phyloP scores from a whole-genome alignment of 1,140 invertebrate genomes.

The Pseudomyrmex flavicornis region DNA sequence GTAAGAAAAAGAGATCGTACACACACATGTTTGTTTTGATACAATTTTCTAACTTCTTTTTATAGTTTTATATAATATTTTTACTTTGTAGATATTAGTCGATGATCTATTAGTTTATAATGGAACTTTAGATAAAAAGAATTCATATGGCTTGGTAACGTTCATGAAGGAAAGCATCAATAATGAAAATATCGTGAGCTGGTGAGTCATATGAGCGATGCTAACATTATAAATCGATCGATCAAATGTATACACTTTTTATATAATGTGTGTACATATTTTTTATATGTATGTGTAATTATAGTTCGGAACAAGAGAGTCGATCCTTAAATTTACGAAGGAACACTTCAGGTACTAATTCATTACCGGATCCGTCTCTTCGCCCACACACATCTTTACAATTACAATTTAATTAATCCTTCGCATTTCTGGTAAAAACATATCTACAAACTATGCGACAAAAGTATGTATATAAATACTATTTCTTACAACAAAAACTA shows the following conservation, averaged over 20 bases:
- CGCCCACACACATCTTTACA: conserved; percentile 73
- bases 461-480: too few species aligned
- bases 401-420: conserved; percentile 60
- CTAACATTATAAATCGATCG: not conserved
- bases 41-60: not conserved
- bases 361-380: conserved; percentile 71
- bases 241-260: not conserved
- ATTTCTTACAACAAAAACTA: too few species aligned
- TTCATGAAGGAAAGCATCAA: conserved; percentile 78
- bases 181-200: conserved; percentile 24
- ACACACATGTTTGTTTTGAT: not conserved
- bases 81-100: conserved; percentile 87
- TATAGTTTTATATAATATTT: conserved; percentile 17
- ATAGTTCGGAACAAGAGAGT: conserved; percentile 42
- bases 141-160: conserved; percentile 84
- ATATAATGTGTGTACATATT: too few species aligned
- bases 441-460: too few species aligned
- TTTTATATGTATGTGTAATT: conserved; percentile 11
- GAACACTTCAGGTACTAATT: conserved; percentile 68
- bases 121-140: conserved; percentile 86
- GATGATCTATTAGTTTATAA: conserved; percentile 92
- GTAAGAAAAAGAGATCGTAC: conserved; percentile 83
- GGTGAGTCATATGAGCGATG: conserved; percentile 16
- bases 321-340: conserved; percentile 32
- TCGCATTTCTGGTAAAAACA: too few species aligned